Evolutionary conservation across 2,113 vertebrate genomes (phyloP), one percentile per base, ranked within the genome.

Genomic region (Ictalurus punctatus): DNA sequence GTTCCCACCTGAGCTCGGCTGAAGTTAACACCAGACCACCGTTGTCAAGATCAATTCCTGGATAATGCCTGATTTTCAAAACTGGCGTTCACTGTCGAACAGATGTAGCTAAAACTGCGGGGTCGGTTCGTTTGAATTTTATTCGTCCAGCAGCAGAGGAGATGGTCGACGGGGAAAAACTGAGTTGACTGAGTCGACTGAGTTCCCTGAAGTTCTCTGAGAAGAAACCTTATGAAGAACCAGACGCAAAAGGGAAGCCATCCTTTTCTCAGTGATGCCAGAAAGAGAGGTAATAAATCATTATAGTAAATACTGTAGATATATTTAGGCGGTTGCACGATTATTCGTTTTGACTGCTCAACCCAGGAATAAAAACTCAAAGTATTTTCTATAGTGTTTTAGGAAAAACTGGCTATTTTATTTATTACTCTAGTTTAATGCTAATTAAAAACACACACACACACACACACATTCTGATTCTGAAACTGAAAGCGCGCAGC

Each of bases 11-110:
- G 81, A 61, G 58, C 56, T 59, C 54, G 37, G 30, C 30, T 23
- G 21, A 61, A 59, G 56, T 59, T 37, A 61, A 59, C 54, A 82
- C 30, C 80, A 63, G 19, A 83, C 81, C 81, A 25, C 1, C 21
- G 16, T 56, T 37, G 80, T 82, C 80, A 63, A 83, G 56, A 83
- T 61, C 81, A 14, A 61, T 83, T 83, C 58, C 30, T 40, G 58
- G 34, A 83, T 61, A 61, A 61, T 61, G 13, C 10, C 21, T 63
- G 81, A 63, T 83, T 40, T 48, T 83, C n/a, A 40, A 25, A 83
- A 37, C 54, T 14, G 30, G 30, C 19, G 59, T 59, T 37, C 34
- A 40, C 58, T 34, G 6, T 23, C 21, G 27, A 17, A 30, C 4
- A 79, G 30, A 52, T 17, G 78, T 2, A 30, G 6, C 13, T 17